Base-by-base conservation (phyloP, 2,888 invertebrate genomes). In the Bellardia bayeri region DNA sequence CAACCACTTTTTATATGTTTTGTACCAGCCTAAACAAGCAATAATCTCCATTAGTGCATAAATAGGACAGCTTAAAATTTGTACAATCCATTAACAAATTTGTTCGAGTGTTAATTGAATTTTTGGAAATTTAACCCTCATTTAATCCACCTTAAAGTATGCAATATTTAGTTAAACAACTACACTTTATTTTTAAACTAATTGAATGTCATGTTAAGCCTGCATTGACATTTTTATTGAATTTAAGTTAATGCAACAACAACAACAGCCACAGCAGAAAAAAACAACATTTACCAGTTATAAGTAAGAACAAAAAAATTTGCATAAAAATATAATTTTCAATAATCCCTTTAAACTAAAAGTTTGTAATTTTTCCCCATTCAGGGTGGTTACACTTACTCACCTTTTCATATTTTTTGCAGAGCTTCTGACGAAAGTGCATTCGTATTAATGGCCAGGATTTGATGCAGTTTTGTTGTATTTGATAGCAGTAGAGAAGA, bases 141-240 rank as follows among this genome's bases (percentile, higher is more conserved):
- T 61, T 63, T 51, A 51, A 63, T 79, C 37, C 69, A 61, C 13
- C n/a, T 69, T 49, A n/a, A 40, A 51, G 49, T n/a, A 54, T 33
- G 61, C 30, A 8, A 33, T 16, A 8, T 14, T 14, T 54, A 42
- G 54, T 58, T 58, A 4, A 33, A 49, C 45, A 45, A 11, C 11
- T 68, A 23, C 30, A 63, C 71, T 72, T 66, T 37, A 54, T 42
- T 72, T 23, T 54, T 74, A 74, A 56, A 23, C 56, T 37, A 66
- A 82, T 74, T 56, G 56, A 64, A 56, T 56, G 16, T 51, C 56
- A 49, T 58, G 56, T 75, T 66, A 82, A 82, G 49, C 42, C 76
- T 76, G 23, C 54, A 69, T 51, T 61, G 83, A 83, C 76, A 83
- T 76, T 83, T 83, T 76, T 83, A 83, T 83, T 63, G 63, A 63